Conservation (phyloP, 2,797 vertebrate genomes). For the Platalea minor region DNA sequence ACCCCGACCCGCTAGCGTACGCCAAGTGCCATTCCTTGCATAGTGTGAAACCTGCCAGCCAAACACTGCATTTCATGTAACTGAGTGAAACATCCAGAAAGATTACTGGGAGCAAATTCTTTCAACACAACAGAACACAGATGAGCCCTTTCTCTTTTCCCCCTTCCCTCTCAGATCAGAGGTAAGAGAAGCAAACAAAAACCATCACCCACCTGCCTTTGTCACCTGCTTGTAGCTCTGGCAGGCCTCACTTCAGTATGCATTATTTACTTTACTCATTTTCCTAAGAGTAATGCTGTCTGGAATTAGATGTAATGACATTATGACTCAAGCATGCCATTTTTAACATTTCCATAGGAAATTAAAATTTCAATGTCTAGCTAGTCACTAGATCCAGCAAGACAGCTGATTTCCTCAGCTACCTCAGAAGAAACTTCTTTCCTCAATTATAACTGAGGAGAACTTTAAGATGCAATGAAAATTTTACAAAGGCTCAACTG, state of each 20-base stretch:
- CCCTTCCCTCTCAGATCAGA: background rate
- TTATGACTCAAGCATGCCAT: slow-evolving; percentile 48
- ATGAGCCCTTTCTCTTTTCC: background rate
- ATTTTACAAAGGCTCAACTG: slow-evolving; percentile 10
- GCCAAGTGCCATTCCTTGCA: background rate
- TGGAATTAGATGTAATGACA: slow-evolving; percentile 41
- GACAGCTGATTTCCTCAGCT: background rate
- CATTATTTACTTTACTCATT: slow-evolving; percentile 47
- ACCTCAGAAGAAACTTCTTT: background rate
- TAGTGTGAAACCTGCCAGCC: background rate
- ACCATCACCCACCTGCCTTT: background rate
- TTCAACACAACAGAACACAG: background rate
- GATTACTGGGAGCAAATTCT: background rate
- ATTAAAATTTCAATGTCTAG: slow-evolving; percentile 62
- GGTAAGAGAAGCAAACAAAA: background rate
- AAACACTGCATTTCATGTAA: background rate
- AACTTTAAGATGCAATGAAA: slow-evolving; percentile 10
- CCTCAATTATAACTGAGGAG: background rate
- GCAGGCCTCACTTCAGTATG: background rate
- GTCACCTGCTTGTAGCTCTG: background rate
- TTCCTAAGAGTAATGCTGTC: slow-evolving; percentile 32
- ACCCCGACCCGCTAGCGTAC: rapidly evolving
- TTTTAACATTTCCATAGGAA: slow-evolving; percentile 63
- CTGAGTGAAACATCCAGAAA: background rate
- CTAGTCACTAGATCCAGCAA: slow-evolving; percentile 6